Evolutionary conservation across 2,797 vertebrate species (phyloP).

Genomic region (Leontopithecus rosalia): DNA sequence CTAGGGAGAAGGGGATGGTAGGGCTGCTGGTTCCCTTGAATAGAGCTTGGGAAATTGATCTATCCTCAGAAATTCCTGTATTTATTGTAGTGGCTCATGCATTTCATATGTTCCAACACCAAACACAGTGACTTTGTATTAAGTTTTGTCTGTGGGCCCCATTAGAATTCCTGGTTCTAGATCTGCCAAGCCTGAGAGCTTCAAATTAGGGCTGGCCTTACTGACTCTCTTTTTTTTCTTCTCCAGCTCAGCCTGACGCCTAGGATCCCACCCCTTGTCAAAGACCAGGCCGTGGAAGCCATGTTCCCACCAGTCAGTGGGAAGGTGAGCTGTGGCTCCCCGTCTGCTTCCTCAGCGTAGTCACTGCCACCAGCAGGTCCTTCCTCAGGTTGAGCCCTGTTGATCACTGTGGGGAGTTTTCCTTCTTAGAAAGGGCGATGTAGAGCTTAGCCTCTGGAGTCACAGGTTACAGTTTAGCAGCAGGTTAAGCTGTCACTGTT

Average conservation of each 20-base stretch:
- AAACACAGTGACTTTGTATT: background rate
- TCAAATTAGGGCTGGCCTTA: background rate
- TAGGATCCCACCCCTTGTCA: background rate
- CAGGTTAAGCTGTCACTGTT: background rate
- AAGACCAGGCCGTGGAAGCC: background rate
- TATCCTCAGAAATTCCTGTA: background rate
- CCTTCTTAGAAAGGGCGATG: background rate
- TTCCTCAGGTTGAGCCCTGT: background rate
- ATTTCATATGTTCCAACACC: background rate
- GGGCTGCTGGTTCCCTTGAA: background rate
- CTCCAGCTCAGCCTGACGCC: background rate
- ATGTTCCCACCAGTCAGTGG: background rate
- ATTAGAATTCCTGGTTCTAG: background rate
- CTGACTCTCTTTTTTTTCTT: background rate
- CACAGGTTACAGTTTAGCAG: background rate
- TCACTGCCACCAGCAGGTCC: background rate
- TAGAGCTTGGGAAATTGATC: background rate
- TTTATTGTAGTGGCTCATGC: background rate
- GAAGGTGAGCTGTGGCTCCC: conserved; percentile 30
- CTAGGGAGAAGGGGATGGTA: background rate
- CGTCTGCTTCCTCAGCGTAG: background rate
- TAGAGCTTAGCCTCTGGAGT: background rate
- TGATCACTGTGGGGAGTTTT: background rate
- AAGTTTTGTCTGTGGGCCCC: background rate
- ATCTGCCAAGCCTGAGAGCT: background rate